These are phyloP conservation scores for Vannuccia rotundouncinata DNA, from an alignment of 2,888 invertebrate genomes.

Conservation along the genomic window DNA sequence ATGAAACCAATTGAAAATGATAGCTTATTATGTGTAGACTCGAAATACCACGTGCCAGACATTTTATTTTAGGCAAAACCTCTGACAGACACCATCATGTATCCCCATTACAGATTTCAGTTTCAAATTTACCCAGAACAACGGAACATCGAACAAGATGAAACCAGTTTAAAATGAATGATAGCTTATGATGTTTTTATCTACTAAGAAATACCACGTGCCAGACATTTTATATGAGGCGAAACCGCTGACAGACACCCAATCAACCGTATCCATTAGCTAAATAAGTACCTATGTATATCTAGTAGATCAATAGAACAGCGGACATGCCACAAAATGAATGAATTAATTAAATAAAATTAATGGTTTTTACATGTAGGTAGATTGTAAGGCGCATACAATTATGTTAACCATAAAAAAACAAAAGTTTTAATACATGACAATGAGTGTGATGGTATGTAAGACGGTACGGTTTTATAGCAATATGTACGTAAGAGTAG, in stretches of 20 bases:
- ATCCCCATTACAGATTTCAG: neutral
- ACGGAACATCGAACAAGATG: neutral
- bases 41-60: too few relatives aligned
- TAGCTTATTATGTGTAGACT: neutral
- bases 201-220: neutral
- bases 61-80: neutral
- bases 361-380: constrained; percentile 6
- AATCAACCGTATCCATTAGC: neutral
- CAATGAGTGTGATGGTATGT: neutral
- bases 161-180: neutral
- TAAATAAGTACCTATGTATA: neutral
- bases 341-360: neutral
- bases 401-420: neutral
- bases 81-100: neutral
- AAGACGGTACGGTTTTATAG: neutral
- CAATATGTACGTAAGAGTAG: neutral
- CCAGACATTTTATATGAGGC: constrained; percentile 7
- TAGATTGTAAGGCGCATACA: neutral
- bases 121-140: neutral
- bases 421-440: neutral
- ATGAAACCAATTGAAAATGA: constrained; percentile 10
- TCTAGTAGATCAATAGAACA: constrained; percentile 8
- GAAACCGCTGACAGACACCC: neutral
- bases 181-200: constrained; percentile 5
- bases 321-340: neutral